Evolutionary conservation across 2,888 invertebrate genomes (phyloP), one percentile per base, ranked within the genome.

Genomic region (Pachycephus smyrnensis): DNA sequence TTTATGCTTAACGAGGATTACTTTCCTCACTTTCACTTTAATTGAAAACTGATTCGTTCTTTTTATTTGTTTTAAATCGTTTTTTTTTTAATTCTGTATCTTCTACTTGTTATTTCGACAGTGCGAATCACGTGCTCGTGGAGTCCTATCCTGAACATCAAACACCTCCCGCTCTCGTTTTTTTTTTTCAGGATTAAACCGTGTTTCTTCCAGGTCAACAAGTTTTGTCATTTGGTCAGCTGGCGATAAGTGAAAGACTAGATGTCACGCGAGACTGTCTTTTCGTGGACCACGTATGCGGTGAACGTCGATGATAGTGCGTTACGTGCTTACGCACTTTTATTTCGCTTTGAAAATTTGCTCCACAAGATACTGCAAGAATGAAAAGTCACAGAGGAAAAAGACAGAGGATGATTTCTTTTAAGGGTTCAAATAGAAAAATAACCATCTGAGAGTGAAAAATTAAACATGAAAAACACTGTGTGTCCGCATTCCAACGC

Each of bases 151-250:
- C 55, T 55, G 55, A 23, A 23, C 55, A 55, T 55, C 55, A 55
- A 23, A 55, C 55, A 55, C 55, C 2, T 55, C 55, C 55, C 23
- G 15, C 40, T 71, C 75, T 78, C 75, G 71, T 74, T 82, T 82
- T 84, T 81, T 78, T 78, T 81, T 84, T 85, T 86, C 86, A 87
- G 86, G 85, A 88, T 90, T 88, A 90, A 91, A 91, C 84, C 87
- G 80, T 90, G 85, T 86, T 91, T 91, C 89, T 91, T 91, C 87
- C 91, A 91, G 91, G 91, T 91, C 88, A 86, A 85, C 85, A 78
- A 81, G 86, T 81, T 84, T 85, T 81, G 82, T 84, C 82, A 82
- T 84, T 82, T 83, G 80, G 76, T 55, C 23, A 23, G 55, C 23
- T 55, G 55, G 55, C 35, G 76, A 79, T 75, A 79, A 76, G 68